Evolutionary conservation across 2,113 vertebrate species (phyloP), one percentile per base, ranked within the genome.

Genomic region (Lasiurus borealis): DNA sequence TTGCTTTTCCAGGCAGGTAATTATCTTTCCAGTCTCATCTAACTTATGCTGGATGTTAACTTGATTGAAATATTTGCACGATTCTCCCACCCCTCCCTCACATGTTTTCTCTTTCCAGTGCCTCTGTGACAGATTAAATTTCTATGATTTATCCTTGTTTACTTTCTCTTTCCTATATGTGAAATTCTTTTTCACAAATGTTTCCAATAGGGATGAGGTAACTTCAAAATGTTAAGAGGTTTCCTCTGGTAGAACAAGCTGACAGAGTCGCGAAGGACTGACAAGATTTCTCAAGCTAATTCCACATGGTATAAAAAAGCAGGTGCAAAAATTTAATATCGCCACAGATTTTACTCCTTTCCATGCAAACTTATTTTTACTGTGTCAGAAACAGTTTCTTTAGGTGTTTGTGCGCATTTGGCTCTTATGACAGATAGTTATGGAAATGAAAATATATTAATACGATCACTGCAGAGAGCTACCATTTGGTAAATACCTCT

Each of bases 51-150:
- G 75, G 50, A 59, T 96, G 85, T 36, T 97, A 34, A 77, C 78
- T 88, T 96, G 85, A 95, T 96, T 18, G 88, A 91, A 81, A 78
- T 93, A 85, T 90, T 97, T 95, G 62, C 19, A 94, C 29, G 85
- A 73, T 48, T 87, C 68, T 77, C 40, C n/a, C 78, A n/a, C 34
- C 34, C 50, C 44, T 54, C 27, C 64, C 62, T n/a, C 6, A 69
- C 5, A 87, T 2, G 66, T 78, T 96, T 85, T 59, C 69, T 95
- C 13, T 84, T 77, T 90, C 59, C 59, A 75, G 69, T 91, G 34
- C 62, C 71, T 77, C 81, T 81, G 64, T 82, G 31, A 12, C 71
- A 96, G 50, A 80, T 81, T 95, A 73, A 91, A 66, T 82, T 75
- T 95, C 81, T 92, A 15, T 81, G 48, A 86, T 73, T 73, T 85